Evolutionary conservation across 2,888 invertebrate species (phyloP).

Genomic region (Trissonchulus latispiculum): DNA sequence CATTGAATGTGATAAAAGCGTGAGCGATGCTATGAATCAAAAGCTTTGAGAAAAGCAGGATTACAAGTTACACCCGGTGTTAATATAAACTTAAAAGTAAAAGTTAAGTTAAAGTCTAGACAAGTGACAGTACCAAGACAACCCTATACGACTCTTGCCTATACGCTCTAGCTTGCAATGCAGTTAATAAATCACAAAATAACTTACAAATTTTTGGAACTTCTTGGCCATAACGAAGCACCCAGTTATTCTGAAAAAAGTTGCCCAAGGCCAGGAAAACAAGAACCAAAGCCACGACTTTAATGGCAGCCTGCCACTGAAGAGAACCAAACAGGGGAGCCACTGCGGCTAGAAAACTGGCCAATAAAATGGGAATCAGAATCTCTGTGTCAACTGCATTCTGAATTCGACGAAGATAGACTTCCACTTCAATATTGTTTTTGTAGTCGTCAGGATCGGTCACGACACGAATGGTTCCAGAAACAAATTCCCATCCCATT

Average conservation of each 20-base stretch:
- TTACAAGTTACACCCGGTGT: too few species aligned
- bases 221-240: not conserved
- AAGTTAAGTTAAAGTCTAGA: too few species aligned
- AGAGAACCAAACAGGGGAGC: slow-evolving; percentile 9
- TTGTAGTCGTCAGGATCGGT: not conserved
- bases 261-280: slow-evolving; percentile 5
- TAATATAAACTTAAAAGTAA: too few species aligned
- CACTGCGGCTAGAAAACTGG: slow-evolving; percentile 14
- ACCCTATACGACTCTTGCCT: too few species aligned
- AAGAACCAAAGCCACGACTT: not conserved
- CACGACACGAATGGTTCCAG: not conserved
- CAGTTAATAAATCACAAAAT: not conserved
- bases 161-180: too few species aligned
- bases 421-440: not conserved
- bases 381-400: slow-evolving; percentile 2
- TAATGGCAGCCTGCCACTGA: slow-evolving; percentile 12
- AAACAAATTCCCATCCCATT: not conserved
- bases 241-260: not conserved
- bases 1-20: too few species aligned
- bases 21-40: too few species aligned
- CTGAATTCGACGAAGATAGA: not conserved
- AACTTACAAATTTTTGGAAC: slow-evolving; percentile 17
- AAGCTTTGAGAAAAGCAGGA: too few species aligned
- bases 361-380: not conserved
- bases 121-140: too few species aligned